These are phyloP conservation scores for Deroplatys truncata DNA, from an alignment of 2,888 invertebrate species.

Conservation along the genomic window DNA sequence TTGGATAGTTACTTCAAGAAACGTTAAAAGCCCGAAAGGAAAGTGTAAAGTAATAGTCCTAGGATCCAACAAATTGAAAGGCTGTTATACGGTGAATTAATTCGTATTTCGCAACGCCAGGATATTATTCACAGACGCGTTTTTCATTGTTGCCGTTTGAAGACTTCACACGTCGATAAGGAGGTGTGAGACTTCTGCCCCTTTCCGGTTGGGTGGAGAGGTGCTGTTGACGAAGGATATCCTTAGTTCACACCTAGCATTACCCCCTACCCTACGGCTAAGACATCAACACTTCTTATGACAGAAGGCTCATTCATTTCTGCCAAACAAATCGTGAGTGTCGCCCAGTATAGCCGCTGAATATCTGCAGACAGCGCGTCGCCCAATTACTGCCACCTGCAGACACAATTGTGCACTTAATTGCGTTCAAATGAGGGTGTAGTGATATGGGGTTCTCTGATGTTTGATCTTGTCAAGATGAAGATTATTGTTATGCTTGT, in stretches of 20 bases:
- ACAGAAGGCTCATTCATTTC: background rate
- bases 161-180: background rate
- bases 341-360: background rate
- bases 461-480: background rate
- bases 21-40: no score
- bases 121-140: background rate
- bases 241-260: background rate
- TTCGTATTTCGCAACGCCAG: background rate
- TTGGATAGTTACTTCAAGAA: no score
- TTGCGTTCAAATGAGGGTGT: no score
- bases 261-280: background rate
- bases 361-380: background rate
- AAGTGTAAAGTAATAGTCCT: background rate
- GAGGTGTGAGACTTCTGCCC: background rate
- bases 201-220: background rate
- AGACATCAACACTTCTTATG: background rate
- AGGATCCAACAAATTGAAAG: background rate
- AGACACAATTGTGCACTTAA: background rate
- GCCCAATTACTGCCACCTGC: background rate
- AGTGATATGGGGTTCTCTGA: no score
- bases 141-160: background rate
- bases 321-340: background rate
- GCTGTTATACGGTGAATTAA: background rate
- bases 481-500: background rate
- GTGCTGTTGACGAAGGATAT: background rate